Evolutionary conservation across 2,797 vertebrate genomes (phyloP).

Genomic region (Zenarchopterus dispar): DNA sequence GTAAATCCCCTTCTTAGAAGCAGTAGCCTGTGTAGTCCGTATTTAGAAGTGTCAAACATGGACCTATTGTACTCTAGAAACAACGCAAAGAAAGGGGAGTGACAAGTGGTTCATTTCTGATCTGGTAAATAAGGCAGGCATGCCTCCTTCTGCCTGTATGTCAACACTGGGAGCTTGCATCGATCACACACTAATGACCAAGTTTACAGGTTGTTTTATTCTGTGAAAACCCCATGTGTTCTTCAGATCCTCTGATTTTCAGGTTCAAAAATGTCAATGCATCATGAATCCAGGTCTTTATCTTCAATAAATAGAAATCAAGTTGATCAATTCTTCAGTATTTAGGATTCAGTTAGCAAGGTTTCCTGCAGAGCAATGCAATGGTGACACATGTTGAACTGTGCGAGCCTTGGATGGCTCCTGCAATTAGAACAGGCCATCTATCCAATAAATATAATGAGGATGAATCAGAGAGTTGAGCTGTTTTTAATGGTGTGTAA

Average conservation of each 20-base stretch:
- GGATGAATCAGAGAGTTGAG: constrained; percentile 77
- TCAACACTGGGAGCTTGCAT: constrained; percentile 64
- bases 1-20: no score
- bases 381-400: constrained; percentile 53
- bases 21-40: no score
- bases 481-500: constrained; percentile 80
- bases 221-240: no score
- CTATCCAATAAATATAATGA: constrained; percentile 86
- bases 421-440: constrained; percentile 69
- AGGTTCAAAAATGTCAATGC: no score
- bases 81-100: constrained; percentile 23
- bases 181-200: constrained; percentile 43
- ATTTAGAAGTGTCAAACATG: constrained; percentile 17
- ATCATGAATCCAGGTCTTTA: no score
- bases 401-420: constrained; percentile 26
- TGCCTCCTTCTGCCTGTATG: constrained; percentile 67
- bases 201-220: constrained; percentile 17
- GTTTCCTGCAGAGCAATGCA: constrained; percentile 15
- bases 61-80: constrained; percentile 4
- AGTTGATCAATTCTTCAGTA: neutral
- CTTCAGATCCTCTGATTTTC: no score
- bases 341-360: constrained; percentile 7
- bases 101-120: constrained; percentile 53
- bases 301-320: no score
- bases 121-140: constrained; percentile 58